A percentile compares a stretch with the other conserved stretches of the same genome.
Conservation (phyloP, 1,140 invertebrate species). For the Drusus annulatus region DNA sequence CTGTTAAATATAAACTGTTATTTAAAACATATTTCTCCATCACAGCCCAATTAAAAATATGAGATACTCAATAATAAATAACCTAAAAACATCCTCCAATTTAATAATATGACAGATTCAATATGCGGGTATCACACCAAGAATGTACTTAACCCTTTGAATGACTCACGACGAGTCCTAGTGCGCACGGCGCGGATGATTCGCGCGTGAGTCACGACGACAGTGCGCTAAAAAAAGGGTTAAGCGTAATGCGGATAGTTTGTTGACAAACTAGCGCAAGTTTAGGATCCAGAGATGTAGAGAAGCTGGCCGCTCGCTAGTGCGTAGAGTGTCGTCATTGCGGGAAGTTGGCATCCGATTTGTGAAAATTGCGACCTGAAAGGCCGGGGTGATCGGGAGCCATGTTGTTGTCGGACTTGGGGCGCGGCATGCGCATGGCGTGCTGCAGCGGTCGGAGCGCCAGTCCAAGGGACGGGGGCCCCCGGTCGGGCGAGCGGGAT, state of each 20-base stretch:
- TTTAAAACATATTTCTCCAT: constrained; percentile 64
- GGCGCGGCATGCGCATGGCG: constrained; percentile 78
- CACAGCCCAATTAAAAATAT: constrained; percentile 62
- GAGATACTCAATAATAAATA: constrained; percentile 51
- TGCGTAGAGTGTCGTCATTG: constrained; percentile 81
- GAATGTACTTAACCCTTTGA: not conserved
- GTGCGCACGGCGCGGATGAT: too few species aligned
- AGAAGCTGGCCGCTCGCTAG: constrained; percentile 61
- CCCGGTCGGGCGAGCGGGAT: constrained; percentile 82
- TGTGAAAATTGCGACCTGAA: constrained; percentile 81
- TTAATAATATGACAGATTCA: not conserved
- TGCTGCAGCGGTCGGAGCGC: constrained; percentile 78
- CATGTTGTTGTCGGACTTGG: constrained; percentile 89
- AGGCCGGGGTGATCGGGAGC: constrained; percentile 74
- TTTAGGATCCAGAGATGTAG: constrained; percentile 71
- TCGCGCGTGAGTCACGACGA: too few species aligned
- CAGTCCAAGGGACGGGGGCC: constrained; percentile 78
- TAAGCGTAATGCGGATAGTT: not conserved
- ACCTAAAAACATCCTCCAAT: constrained; percentile 39
- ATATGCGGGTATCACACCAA: constrained; percentile 25
- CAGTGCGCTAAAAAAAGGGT: too few species aligned
- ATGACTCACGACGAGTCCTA: too few species aligned
- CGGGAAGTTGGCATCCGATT: constrained; percentile 82
- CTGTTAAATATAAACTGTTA: constrained; percentile 16
- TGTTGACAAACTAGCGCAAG: constrained; percentile 35